Evolutionary conservation across 2,113 vertebrate genomes (phyloP).

Genomic region (Saccopteryx bilineata): DNA sequence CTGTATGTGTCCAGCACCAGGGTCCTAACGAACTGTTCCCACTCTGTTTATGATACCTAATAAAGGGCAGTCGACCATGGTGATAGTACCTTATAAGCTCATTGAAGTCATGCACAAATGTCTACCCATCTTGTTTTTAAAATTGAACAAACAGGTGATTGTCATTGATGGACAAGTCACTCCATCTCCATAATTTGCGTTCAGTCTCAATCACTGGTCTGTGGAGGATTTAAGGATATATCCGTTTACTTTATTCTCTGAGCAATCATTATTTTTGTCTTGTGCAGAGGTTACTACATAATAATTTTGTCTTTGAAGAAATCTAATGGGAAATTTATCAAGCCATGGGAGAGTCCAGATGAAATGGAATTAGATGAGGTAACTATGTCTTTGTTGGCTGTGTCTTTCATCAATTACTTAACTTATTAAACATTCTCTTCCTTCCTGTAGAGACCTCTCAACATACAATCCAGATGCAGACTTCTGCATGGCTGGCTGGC

Average conservation of each 20-base stretch:
- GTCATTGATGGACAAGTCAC: slow-evolving; percentile 19
- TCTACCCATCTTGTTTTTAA: slow-evolving; percentile 79
- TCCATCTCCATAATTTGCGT: slow-evolving; percentile 58
- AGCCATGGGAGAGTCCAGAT: slow-evolving; percentile 97
- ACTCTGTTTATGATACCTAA: slow-evolving; percentile 65
- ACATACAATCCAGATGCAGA: slow-evolving; percentile 12
- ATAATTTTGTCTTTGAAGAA: slow-evolving; percentile 99
- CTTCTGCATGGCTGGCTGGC: slow-evolving; percentile 63
- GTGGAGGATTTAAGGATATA: slow-evolving; percentile 19
- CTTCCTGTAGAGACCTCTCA: not conserved
- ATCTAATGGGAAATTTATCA: slow-evolving; percentile 97
- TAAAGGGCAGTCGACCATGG: slow-evolving; percentile 66
- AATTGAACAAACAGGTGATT: slow-evolving; percentile 75
- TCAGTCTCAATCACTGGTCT: not conserved
- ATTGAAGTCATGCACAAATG: slow-evolving; percentile 79
- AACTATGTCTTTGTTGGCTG: slow-evolving; percentile 64
- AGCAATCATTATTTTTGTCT: slow-evolving; percentile 70
- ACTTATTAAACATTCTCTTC: slow-evolving; percentile 3
- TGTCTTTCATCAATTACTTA: slow-evolving; percentile 40
- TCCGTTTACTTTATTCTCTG: slow-evolving; percentile 24
- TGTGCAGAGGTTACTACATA: slow-evolving; percentile 96
- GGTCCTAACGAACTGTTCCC: slow-evolving; percentile 37
- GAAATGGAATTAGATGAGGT: slow-evolving; percentile 99
- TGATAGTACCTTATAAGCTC: slow-evolving; percentile 66
- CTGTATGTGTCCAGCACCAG: not conserved